Evolutionary conservation across 2,797 vertebrate species (phyloP).

Genomic region (Cynodonichthys magdalenae): DNA sequence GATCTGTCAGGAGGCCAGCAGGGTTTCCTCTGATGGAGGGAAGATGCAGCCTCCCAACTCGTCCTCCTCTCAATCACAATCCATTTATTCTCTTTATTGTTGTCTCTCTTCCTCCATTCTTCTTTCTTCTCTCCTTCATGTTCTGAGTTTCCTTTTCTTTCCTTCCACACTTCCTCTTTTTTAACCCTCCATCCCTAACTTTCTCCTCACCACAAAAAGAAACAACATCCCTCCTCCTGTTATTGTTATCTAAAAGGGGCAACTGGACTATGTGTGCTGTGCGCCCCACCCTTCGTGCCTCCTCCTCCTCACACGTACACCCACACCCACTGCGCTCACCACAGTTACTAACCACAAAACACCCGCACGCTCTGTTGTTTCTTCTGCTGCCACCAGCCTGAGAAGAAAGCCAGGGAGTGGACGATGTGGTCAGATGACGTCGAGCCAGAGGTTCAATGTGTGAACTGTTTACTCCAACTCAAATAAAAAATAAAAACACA

Average conservation of each 20-base stretch:
- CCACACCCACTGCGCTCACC: slow-evolving; percentile 57
- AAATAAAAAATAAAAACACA: slow-evolving; percentile 1
- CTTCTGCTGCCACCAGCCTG: slow-evolving; percentile 46
- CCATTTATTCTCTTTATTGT: slow-evolving; percentile 38
- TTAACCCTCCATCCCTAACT: slow-evolving; percentile 53
- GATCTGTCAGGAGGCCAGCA: slow-evolving; percentile 57
- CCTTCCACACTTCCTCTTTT: slow-evolving; percentile 38
- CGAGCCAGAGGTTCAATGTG: slow-evolving; percentile 24
- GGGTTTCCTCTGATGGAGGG: slow-evolving; percentile 66
- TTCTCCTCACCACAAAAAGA: slow-evolving; percentile 66
- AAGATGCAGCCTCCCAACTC: slow-evolving; percentile 37
- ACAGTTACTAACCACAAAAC: slow-evolving; percentile 40
- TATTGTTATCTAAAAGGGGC: slow-evolving; percentile 61
- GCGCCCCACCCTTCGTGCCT: slow-evolving; percentile 52
- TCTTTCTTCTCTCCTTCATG: slow-evolving; percentile 16
- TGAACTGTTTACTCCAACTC: slow-evolving; percentile 14
- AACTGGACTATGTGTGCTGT: slow-evolving; percentile 41
- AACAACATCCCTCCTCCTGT: slow-evolving; percentile 62
- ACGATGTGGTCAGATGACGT: slow-evolving; percentile 33
- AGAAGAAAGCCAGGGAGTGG: slow-evolving; percentile 35
- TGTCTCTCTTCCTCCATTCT: slow-evolving; percentile 28
- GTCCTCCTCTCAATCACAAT: slow-evolving; percentile 17
- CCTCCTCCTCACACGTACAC: slow-evolving; percentile 26
- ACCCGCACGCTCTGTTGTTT: slow-evolving; percentile 36
- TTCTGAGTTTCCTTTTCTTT: slow-evolving; percentile 21